Conservation (phyloP, 1,140 invertebrate species). For the Papilio helenus region DNA sequence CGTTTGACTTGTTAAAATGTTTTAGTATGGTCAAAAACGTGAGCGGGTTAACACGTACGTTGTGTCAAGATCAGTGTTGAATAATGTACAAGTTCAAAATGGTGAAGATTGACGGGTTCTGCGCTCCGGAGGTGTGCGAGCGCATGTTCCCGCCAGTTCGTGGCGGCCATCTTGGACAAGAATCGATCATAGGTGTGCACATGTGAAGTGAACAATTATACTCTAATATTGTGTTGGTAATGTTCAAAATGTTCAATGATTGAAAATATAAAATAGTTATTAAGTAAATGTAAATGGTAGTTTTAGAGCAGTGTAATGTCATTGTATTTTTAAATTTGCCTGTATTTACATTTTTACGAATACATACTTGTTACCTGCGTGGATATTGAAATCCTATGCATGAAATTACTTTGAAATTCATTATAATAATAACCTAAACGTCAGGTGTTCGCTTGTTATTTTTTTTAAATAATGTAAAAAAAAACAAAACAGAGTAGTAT, state of each 20-base stretch:
- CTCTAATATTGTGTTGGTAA: constrained; percentile 17
- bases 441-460: too few relatives aligned
- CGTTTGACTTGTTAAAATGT: constrained; percentile 68
- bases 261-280: neutral
- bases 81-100: constrained; percentile 49
- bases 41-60: constrained; percentile 67
- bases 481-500: neutral
- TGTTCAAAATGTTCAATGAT: neutral
- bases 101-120: constrained; percentile 60
- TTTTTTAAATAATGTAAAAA: too few relatives aligned
- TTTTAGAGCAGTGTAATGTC: neutral
- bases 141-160: constrained; percentile 67
- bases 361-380: too few relatives aligned
- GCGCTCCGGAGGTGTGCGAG: constrained; percentile 62
- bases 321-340: too few relatives aligned
- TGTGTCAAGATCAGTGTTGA: constrained; percentile 42
- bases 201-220: constrained; percentile 70
- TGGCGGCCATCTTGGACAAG: constrained; percentile 79
- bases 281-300: neutral
- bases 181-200: constrained; percentile 81
- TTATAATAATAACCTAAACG: too few relatives aligned
- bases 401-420: too few relatives aligned
- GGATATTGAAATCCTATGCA: too few relatives aligned
- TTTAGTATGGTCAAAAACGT: constrained; percentile 75
- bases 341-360: too few relatives aligned